Base-by-base conservation (phyloP, 2,888 invertebrate species). In the Agrenia bidenticulata region DNA sequence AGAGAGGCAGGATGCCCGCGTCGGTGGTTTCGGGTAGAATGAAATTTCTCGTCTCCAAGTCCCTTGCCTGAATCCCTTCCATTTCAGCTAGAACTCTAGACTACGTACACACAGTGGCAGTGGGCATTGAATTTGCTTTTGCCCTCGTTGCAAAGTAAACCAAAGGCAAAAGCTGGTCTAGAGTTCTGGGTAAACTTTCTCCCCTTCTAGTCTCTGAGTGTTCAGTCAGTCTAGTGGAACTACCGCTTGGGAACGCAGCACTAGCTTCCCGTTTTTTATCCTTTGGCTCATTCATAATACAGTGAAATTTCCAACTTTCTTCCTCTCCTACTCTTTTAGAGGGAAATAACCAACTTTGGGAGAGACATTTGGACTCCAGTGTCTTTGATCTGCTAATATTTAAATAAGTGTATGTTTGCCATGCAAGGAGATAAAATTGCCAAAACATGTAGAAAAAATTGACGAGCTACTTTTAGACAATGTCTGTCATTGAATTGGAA, bases 201-300 rank as follows among this genome's bases (percentile, higher is more conserved):
- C 55, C 57, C 53, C 61, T 66, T 42, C 58, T 63, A 50, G 55
- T 61, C 54, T 45, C 56, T 53, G 61, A 63, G 60, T 54, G n/a
- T 45, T 5, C 61, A 2, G 39, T 57, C 58, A 58, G 58, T 58
- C 58, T 58, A n/a, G 45, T 26, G 45, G 11, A 58, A 58, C 42
- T 7, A 21, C 58, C 27, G 58, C 58, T 41, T 42, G 58, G 45
- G 58, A 58, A 45, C 45, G 49, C 41, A 55, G 24, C 55, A 57
- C 55, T 32, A 55, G 55, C 26, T 55, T 57, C 56, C 56, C 55
- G 21, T 54, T 54, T 27, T 54, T 27, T 54, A 54, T 24, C 54
- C 19, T 51, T 51, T 21, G 17, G 17, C 21, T 45, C 51, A 51
- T 51, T 51, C 51, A 51, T 51, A 51, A 23, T 51, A 51, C 23